A percentile compares a stretch with the other conserved stretches of the same genome.
Conservation (phyloP, 2,797 vertebrate genomes). For the Clarias pachynema region DNA sequence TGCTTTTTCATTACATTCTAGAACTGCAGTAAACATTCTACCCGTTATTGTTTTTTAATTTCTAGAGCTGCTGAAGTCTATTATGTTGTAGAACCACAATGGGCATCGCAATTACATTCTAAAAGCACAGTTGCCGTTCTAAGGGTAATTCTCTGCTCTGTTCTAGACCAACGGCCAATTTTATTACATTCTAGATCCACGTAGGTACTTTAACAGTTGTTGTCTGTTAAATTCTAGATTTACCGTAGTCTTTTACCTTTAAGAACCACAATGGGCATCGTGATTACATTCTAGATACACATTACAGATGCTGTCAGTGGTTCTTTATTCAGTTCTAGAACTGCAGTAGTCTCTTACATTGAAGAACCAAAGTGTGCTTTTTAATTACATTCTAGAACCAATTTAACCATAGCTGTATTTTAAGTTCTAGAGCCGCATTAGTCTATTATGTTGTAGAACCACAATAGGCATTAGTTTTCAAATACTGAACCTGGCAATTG, state of each 20-base stretch:
- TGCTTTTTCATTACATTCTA: no score
- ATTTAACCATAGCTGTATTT: no score
- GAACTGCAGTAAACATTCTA: no score
- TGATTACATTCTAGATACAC: background rate
- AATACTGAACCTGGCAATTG: background rate
- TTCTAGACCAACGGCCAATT: no score
- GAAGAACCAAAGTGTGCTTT: background rate
- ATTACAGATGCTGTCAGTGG: background rate
- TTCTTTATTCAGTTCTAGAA: background rate
- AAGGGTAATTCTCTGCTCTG: background rate
- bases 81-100: background rate
- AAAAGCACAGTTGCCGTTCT: background rate
- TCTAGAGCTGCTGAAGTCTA: background rate
- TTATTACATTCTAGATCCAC: background rate
- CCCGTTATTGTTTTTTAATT: no score
- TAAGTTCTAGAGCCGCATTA: no score
- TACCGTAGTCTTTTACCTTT: background rate
- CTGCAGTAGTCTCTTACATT: background rate
- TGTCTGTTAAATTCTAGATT: background rate
- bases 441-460: no score
- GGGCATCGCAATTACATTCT: background rate
- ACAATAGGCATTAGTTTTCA: background rate
- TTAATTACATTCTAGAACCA: background rate
- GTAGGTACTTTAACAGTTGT: background rate
- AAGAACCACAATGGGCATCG: background rate